Base-by-base conservation (phyloP, 1,140 invertebrate species). In the Lanistes nyassanus region DNA sequence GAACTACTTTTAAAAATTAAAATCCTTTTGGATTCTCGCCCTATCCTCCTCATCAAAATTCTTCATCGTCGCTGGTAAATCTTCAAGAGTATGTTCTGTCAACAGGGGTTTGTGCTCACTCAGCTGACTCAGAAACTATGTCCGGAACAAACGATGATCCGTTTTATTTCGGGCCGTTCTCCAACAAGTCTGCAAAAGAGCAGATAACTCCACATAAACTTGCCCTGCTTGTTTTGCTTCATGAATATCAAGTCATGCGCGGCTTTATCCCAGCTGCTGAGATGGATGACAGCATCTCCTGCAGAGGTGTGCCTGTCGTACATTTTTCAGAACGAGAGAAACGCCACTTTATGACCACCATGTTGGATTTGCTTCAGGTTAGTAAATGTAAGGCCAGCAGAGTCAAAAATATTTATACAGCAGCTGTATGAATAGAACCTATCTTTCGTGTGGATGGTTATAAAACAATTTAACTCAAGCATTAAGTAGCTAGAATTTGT, bases 131-230 rank as follows among this genome's bases (percentile, higher is more conserved):
- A n/a, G n/a, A 9, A 47, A 16, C 42, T 13, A 65, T 65, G 29
- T 55, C 66, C 23, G 39, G 51, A 37, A 51, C 66, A 16, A 74
- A 64, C 19, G 72, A 77, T 34, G 82, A 83, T 72, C 72, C 79
- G 3, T 78, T 82, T 56, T 78, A 67, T 3, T 78, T 83, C 68
- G 76, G 78, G 19, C 75, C 79, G 23, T 76, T 76, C 55, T 77
- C 75, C 16, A 74, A 71, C 56, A 81, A 79, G 47, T 77, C 77
- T 19, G 55, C 79, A 19, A 83, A 83, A 65, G 87, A 89, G 60
- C 82, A 86, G 66, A 83, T 89, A 6, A 88, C 86, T 11, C 81
- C 87, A n/a, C 85, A 88, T 79, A 88, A 88, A 76, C 80, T 89
- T 69, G 80, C 85, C 0, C 65, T 89, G 34, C 78, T 89, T 42